Evolutionary conservation across 2,888 invertebrate species (phyloP).

Genomic region (Anticlea derivata): DNA sequence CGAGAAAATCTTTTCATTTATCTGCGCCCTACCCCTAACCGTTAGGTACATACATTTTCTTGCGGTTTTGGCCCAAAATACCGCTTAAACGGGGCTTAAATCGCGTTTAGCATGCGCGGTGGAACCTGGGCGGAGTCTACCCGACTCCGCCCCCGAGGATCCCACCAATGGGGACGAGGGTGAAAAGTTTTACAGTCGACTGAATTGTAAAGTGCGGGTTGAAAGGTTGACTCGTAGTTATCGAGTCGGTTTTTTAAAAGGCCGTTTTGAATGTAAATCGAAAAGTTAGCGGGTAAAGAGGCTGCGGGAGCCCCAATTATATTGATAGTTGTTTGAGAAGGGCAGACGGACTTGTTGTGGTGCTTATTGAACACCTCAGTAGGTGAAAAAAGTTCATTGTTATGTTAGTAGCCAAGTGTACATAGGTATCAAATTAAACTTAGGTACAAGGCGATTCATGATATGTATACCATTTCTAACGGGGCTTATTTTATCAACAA

Average conservation of each 20-base stretch:
- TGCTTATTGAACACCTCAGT: neutral
- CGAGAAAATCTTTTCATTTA: slow-evolving; percentile 80
- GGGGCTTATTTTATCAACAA: no score
- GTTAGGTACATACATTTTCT: slow-evolving; percentile 79
- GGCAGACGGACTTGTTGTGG: slow-evolving; percentile 19
- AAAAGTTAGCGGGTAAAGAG: slow-evolving; percentile 82
- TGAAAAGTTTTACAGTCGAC: slow-evolving; percentile 65
- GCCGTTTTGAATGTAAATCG: slow-evolving; percentile 83
- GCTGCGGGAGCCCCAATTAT: slow-evolving; percentile 77
- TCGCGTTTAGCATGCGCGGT: slow-evolving; percentile 80
- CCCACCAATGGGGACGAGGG: slow-evolving; percentile 56
- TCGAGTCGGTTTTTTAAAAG: slow-evolving; percentile 80
- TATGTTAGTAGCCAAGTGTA: neutral
- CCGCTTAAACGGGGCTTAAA: slow-evolving; percentile 82
- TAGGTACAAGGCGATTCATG: no score
- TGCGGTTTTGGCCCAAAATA: slow-evolving; percentile 81
- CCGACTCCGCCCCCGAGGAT: slow-evolving; percentile 50
- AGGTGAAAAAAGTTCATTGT: neutral
- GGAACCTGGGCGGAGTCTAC: slow-evolving; percentile 55
- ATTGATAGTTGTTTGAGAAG: slow-evolving; percentile 66
- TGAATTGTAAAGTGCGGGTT: slow-evolving; percentile 70
- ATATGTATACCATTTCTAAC: no score
- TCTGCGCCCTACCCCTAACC: slow-evolving; percentile 78
- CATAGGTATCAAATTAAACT: no score
- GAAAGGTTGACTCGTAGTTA: slow-evolving; percentile 72